Percentiles rank a stretch among this genome's conserved stretches.
Conservation (phyloP, 2,797 vertebrate species). For the Tamandua tetradactyla region DNA sequence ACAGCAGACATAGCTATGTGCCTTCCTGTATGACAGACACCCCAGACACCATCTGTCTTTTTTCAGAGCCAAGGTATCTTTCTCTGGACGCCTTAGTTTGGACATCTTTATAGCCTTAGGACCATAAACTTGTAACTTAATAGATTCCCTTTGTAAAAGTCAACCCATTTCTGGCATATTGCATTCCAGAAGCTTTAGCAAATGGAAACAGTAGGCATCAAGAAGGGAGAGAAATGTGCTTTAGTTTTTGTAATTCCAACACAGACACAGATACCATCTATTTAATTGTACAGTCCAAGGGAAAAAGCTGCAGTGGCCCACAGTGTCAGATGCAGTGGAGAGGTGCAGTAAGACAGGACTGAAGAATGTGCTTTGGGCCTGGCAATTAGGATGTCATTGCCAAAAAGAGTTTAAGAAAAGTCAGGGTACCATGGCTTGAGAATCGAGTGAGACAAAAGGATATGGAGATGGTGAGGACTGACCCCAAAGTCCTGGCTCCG, state of each 20-base stretch:
- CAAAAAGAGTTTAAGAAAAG: background rate
- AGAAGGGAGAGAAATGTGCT: background rate
- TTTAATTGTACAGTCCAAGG: background rate
- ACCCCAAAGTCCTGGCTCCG: background rate
- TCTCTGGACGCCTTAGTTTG: too few species aligned
- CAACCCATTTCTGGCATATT: too few species aligned
- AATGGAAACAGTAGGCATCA: too few species aligned
- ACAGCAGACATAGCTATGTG: too few species aligned
- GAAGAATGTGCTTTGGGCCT: background rate
- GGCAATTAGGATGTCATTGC: background rate
- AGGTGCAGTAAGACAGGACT: background rate
- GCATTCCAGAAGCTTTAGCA: too few species aligned
- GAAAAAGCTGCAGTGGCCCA: background rate
- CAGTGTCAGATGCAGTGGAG: background rate
- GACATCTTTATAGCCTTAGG: too few species aligned
- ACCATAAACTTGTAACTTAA: too few species aligned
- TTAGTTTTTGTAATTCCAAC: background rate
- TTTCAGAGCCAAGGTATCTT: too few species aligned
- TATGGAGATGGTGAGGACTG: background rate
- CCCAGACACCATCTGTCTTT: too few species aligned
- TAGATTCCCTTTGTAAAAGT: too few species aligned
- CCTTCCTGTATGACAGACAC: too few species aligned
- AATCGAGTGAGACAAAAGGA: background rate
- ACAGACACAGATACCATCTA: background rate
- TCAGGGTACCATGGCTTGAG: background rate